These are phyloP conservation scores for Phylloscopus trochiloides DNA, from an alignment of 2,113 vertebrate species.

Conservation along the genomic window DNA sequence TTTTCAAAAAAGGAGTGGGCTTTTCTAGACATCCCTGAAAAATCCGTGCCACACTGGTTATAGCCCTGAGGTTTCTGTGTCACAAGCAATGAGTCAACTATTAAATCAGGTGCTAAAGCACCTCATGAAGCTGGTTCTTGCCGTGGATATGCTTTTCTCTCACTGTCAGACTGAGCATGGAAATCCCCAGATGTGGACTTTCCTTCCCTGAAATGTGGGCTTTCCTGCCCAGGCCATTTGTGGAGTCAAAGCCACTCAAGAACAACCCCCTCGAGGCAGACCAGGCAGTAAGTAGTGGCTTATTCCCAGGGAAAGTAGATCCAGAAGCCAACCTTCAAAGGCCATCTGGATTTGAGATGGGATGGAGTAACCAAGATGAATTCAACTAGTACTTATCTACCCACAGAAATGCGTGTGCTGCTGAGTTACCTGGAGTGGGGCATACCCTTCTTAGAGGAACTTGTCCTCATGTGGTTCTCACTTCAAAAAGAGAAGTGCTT, in stretches of 20 bases:
- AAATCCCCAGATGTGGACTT: neutral
- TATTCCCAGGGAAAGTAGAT: neutral
- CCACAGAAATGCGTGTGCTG: neutral
- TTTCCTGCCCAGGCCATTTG: accelerated
- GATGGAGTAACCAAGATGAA: neutral
- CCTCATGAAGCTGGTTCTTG: neutral
- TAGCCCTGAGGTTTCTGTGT: neutral
- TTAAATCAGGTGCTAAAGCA: neutral
- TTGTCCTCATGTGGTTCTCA: neutral
- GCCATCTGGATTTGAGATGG: neutral
- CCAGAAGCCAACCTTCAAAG: neutral
- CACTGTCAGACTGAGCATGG: accelerated
- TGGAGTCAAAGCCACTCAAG: neutral
- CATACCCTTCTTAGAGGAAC: neutral
- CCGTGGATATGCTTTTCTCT: neutral
- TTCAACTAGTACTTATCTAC: neutral
- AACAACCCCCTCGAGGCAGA: neutral
- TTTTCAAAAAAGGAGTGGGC: neutral
- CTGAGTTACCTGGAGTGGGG: neutral
- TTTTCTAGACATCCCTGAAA: neutral
- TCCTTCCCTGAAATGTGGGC: neutral
- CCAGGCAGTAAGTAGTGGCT: neutral
- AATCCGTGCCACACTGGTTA: neutral
- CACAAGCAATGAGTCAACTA: neutral
- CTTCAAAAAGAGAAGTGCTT: neutral